Conservation (phyloP, 2,113 vertebrate species). For the Notothenia rossii region DNA sequence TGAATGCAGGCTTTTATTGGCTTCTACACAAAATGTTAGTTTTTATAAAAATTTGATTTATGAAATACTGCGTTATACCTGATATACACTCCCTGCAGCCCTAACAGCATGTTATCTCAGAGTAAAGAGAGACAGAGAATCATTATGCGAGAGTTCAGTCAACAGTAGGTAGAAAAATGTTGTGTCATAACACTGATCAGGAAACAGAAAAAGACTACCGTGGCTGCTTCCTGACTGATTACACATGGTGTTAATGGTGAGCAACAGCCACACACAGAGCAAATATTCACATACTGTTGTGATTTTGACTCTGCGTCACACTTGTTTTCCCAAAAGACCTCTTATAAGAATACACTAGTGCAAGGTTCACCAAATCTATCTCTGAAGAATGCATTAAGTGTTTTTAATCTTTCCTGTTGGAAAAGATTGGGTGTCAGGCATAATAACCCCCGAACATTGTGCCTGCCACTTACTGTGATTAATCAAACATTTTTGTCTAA, state of each 20-base stretch:
- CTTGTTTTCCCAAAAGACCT: constrained; percentile 34
- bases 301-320: constrained; percentile 47
- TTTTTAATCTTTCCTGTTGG: constrained; percentile 36
- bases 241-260: constrained; percentile 36
- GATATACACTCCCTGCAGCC: neutral
- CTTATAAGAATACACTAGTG: constrained; percentile 14
- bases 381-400: constrained; percentile 20
- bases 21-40: no score
- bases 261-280: constrained; percentile 18
- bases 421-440: constrained; percentile 34
- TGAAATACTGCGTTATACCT: neutral
- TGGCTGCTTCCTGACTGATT: constrained; percentile 81
- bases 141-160: constrained; percentile 46
- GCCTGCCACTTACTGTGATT: constrained; percentile 17
- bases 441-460: constrained; percentile 48
- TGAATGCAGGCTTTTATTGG: neutral
- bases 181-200: constrained; percentile 69
- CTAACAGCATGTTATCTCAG: constrained; percentile 7
- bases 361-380: constrained; percentile 28
- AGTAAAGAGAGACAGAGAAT: constrained; percentile 35
- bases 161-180: constrained; percentile 45
- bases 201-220: constrained; percentile 71
- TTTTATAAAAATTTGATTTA: neutral
- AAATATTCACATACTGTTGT: constrained; percentile 17
- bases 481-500: constrained; percentile 48